Conservation (phyloP, 2,113 vertebrate genomes). For the Pollimyrus isidori region DNA sequence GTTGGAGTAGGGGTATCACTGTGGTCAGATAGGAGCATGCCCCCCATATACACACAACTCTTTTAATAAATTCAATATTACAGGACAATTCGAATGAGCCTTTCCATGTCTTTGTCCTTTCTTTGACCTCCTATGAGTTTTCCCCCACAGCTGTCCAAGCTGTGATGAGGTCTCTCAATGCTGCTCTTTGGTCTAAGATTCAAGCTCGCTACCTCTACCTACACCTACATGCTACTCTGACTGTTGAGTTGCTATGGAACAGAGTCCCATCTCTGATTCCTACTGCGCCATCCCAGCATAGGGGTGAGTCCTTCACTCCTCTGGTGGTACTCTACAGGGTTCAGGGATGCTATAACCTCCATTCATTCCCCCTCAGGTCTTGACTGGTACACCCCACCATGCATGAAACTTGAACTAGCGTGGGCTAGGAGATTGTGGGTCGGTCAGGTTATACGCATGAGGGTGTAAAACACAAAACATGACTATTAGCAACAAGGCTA, state of each 20-base stretch:
- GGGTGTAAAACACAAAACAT: background rate
- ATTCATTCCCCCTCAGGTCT: background rate
- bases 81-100: background rate
- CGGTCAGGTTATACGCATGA: background rate
- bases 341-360: background rate
- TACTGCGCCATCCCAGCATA: background rate
- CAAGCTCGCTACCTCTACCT: background rate
- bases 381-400: background rate
- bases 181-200: background rate
- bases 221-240: background rate
- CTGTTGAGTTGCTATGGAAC: background rate
- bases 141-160: background rate
- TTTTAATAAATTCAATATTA: slow-evolving; percentile 4
- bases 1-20: background rate
- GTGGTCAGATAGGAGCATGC: background rate
- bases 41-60: background rate
- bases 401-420: background rate
- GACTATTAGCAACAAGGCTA: background rate
- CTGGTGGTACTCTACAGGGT: background rate
- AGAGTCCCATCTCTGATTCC: background rate
- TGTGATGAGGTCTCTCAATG: background rate
- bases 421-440: background rate
- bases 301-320: background rate
- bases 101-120: background rate
- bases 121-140: background rate